Base-by-base conservation (phyloP, 2,888 invertebrate genomes). In the Parthenolecanium corni region DNA sequence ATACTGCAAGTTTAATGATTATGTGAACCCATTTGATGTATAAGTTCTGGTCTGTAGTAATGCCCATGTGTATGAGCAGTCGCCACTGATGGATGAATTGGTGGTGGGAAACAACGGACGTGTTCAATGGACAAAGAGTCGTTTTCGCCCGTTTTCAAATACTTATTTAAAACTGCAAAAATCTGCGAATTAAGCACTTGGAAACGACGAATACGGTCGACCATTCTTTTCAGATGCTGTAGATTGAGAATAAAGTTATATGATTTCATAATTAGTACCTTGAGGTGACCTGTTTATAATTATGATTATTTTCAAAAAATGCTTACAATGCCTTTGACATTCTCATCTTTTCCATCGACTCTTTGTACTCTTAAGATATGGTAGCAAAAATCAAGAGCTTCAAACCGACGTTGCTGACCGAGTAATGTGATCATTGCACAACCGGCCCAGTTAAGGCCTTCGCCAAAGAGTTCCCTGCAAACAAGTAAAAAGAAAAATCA, bases 161-260 rank as follows among this genome's bases (percentile, higher is more conserved):
- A 95, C 72, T 96, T 93, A 76, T 93, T 90, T 65, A 96, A 78
- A 66, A 93, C 87, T 47, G 94, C 92, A 77, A 95, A 95, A 69
- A 96, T 93, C 78, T 98, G 97, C 12, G 93, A 94, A 78, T 98
- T 98, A 64, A 98, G 79, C 66, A 98, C 94, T 77, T 98, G 97
- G 77, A 97, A 97, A 65, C 96, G 84, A 51, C 97, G 81, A 71
- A 98, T 94, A 67, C 97, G 82, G 75, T 98, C 97, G 66, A 95
- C 94, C 95, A 97, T 95, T 64, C 91, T 82, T 72, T 95, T 94
- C 68, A 97, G 77, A 68, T 87, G 88, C 93, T 95, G 73, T 69
- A 72, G 75, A 67, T 68, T 69, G 70, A 68, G 64, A 42, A 42
- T 5, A 38, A 38, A 38, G 38, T 38, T 38, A 9, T 24, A 40